These are phyloP conservation scores for Catharus bicknelli DNA, from an alignment of 2,113 vertebrate species.

Conservation along the genomic window DNA sequence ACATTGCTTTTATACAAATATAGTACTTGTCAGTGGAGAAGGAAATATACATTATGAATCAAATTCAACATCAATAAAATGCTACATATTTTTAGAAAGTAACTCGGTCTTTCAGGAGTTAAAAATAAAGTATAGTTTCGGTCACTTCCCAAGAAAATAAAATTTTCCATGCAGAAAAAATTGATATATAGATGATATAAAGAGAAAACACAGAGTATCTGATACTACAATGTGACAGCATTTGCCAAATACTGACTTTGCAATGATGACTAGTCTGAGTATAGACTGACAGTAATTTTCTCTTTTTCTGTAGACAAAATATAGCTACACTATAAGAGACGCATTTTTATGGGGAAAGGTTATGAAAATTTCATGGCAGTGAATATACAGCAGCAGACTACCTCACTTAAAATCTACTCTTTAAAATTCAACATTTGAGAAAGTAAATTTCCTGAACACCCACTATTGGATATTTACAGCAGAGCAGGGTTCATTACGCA, in stretches of 20 bases:
- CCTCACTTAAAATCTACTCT: constrained; percentile 1
- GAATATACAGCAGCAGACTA: not conserved
- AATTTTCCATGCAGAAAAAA: not conserved
- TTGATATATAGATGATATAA: not conserved
- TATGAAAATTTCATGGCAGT: constrained; percentile 28
- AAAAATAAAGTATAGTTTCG: not conserved
- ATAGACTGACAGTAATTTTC: not conserved
- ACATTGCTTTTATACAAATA: not conserved
- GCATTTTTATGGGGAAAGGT: not conserved
- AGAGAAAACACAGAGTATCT: not conserved
- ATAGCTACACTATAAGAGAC: not conserved
- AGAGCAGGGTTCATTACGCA: not conserved
- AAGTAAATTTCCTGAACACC: constrained; percentile 14
- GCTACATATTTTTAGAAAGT: not conserved
- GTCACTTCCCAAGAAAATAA: not conserved
- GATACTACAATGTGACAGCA: not conserved
- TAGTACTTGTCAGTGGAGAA: not conserved
- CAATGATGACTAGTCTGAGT: not conserved
- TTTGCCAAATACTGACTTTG: not conserved
- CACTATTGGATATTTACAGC: not conserved
- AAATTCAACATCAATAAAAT: not conserved
- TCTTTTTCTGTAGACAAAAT: not conserved
- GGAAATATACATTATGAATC: not conserved
- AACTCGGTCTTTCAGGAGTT: not conserved
- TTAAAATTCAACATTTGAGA: constrained; percentile 2